Percentiles rank a stretch among this genome's conserved stretches.
Evolutionary conservation across 2,888 invertebrate genomes (phyloP).

Genomic region (Mesodorylaimus sp.): DNA sequence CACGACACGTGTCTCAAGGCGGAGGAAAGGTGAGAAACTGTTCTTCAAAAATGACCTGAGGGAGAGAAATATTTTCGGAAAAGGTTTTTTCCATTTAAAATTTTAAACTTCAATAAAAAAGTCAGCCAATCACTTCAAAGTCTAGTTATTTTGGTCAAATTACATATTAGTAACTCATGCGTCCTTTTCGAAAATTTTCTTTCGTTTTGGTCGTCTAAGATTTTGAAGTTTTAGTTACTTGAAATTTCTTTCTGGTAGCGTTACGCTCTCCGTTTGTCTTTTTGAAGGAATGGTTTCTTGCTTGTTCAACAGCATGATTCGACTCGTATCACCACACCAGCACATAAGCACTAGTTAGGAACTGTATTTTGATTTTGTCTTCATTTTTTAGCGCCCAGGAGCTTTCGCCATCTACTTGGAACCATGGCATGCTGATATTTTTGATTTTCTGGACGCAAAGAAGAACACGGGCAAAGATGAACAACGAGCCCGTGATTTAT

Average conservation of each 20-base stretch:
- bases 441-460: conserved; percentile 53
- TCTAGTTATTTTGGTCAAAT: neutral
- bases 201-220: too few relatives aligned
- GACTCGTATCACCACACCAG: neutral
- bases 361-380: neutral
- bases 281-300: too few relatives aligned
- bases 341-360: neutral
- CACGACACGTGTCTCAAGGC: conserved; percentile 89
- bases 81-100: too few relatives aligned
- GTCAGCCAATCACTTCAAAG: neutral
- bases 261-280: too few relatives aligned
- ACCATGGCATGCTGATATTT: conserved; percentile 95
- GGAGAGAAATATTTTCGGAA: too few relatives aligned
- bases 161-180: too few relatives aligned
- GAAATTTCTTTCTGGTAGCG: too few relatives aligned
- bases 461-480: conserved; percentile 82
- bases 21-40: conserved; percentile 63
- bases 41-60: too few relatives aligned
- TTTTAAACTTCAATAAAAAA: neutral
- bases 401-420: conserved; percentile 96
- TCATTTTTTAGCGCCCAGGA: conserved; percentile 51
- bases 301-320: too few relatives aligned
- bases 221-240: too few relatives aligned
- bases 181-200: too few relatives aligned
- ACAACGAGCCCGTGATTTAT: conserved; percentile 74